These are phyloP conservation scores for Drosophila repleta DNA, from an alignment of 1,140 invertebrate species.

Conservation along the genomic window DNA sequence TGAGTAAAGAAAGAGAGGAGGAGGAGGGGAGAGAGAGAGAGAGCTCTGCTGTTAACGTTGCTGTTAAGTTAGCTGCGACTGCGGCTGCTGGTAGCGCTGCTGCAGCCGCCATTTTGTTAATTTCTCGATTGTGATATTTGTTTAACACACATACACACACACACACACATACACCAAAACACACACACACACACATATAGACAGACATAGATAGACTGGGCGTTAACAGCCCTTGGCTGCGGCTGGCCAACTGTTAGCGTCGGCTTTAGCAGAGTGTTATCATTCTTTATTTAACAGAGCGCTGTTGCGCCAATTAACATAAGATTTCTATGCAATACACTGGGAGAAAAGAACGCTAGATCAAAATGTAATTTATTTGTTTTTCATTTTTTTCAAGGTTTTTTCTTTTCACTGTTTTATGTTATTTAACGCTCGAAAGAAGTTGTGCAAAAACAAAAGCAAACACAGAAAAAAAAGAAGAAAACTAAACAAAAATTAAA, in stretches of 20 bases:
- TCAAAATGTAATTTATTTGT: background rate
- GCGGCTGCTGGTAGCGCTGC: slow-evolving; percentile 44
- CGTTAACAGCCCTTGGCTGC: slow-evolving; percentile 61
- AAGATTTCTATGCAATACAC: slow-evolving; percentile 1
- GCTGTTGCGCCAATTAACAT: slow-evolving; percentile 58
- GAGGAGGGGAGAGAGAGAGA: background rate
- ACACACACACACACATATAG: slow-evolving; percentile 31
- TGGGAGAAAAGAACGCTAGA: background rate
- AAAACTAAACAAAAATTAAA: slow-evolving; percentile 22
- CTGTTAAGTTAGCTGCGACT: slow-evolving; percentile 42
- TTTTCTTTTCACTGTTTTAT: slow-evolving; percentile 57
- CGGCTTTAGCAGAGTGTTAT: slow-evolving; percentile 32
- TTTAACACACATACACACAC: slow-evolving; percentile 72
- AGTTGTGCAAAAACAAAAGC: slow-evolving; percentile 38
- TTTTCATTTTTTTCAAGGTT: slow-evolving; percentile 32
- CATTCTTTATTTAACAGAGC: slow-evolving; percentile 45
- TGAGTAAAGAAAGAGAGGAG: background rate
- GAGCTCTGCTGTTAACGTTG: slow-evolving; percentile 30
- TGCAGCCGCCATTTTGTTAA: slow-evolving; percentile 80
- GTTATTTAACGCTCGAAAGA: slow-evolving; percentile 67
- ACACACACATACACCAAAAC: slow-evolving; percentile 36
- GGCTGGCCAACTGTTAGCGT: slow-evolving; percentile 63
- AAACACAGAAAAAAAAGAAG: slow-evolving; percentile 16
- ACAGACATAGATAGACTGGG: slow-evolving; percentile 55
- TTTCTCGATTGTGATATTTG: slow-evolving; percentile 82